Evolutionary conservation across 2,113 vertebrate genomes (phyloP), one percentile per base, ranked within the genome.

Genomic region (Ahaetulla prasina): DNA sequence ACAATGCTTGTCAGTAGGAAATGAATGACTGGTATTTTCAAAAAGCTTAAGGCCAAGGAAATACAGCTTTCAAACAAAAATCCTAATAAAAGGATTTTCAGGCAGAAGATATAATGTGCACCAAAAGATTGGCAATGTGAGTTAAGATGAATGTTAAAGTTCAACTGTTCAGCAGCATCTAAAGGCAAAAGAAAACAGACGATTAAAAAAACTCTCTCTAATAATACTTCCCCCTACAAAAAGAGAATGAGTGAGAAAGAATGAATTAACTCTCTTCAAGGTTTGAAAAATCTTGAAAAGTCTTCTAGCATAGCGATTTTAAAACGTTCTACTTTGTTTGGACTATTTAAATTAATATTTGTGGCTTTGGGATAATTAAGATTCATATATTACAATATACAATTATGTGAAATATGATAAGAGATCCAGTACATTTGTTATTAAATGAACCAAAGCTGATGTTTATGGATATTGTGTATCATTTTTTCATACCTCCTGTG

Each of bases 11-110:
- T 88, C 39, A 89, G 30, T 55, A 1, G 92, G 89, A 86, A 92
- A 94, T n/a, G 91, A 93, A 63, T 63, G 89, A 27, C 4, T 93
- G 60, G 0, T 54, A 68, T 93, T 93, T 93, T 92, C 0, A 60
- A 89, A 91, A 85, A 85, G 92, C 92, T 89, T 60, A 68, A 49
- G 92, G 90, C 93, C 54, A 93, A 94, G 92, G 93, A 87, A 80
- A 54, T 25, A 74, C 92, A 92, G 1, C 18, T 60, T 94, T 94
- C 88, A 60, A 89, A 93, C 25, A 84, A 92, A 87, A 30, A 92
- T 0, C 1, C 12, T 92, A 93, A 89, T 20, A 90, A 84, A 8
- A 89, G 27, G 9, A 35, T 49, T 92, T 2, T 87, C 92, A 63
- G 10, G 90, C 20, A 91, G 50, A 39, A 23, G 10, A 27, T 91